Evolutionary conservation across 2,888 invertebrate genomes (phyloP).

Genomic region (Atherix ibis): DNA sequence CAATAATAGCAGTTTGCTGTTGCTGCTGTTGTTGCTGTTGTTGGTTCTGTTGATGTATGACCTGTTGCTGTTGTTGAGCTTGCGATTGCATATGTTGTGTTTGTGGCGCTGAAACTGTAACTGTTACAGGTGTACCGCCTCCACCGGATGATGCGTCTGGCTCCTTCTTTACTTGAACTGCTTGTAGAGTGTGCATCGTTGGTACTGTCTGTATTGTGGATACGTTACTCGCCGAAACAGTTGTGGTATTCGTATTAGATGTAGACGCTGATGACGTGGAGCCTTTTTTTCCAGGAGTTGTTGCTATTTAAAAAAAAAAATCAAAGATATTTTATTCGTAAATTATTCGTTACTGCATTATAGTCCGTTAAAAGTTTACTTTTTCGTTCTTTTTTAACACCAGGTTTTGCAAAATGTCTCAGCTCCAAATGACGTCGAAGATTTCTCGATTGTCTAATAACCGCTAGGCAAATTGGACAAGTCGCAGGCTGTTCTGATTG

Average conservation of each 20-base stretch:
- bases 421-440: constrained; percentile 39
- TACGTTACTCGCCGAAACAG: constrained; percentile 14
- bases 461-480: constrained; percentile 43
- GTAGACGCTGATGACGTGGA: constrained; percentile 4
- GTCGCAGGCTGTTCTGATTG: constrained; percentile 45
- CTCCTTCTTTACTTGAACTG: constrained; percentile 32
- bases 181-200: constrained; percentile 28
- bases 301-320: constrained; percentile 9
- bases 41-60: constrained; percentile 9
- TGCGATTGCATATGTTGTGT: constrained; percentile 17
- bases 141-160: constrained; percentile 23
- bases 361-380: constrained; percentile 26
- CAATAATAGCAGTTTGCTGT: constrained; percentile 13
- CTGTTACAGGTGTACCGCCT: constrained; percentile 9
- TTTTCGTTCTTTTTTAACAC: constrained; percentile 32
- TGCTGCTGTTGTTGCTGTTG: constrained; percentile 21
- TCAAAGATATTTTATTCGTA: constrained; percentile 8
- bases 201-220: constrained; percentile 31
- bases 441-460: constrained; percentile 42
- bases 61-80: constrained; percentile 24
- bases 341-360: no score
- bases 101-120: constrained; percentile 16
- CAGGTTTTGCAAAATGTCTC: constrained; percentile 33
- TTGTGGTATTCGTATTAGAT: constrained; percentile 7
- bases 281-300: no score